A percentile compares a stretch with the other conserved stretches of the same genome.
Evolutionary conservation across 2,888 invertebrate genomes (phyloP).

Genomic region (Heteropelma amictum): DNA sequence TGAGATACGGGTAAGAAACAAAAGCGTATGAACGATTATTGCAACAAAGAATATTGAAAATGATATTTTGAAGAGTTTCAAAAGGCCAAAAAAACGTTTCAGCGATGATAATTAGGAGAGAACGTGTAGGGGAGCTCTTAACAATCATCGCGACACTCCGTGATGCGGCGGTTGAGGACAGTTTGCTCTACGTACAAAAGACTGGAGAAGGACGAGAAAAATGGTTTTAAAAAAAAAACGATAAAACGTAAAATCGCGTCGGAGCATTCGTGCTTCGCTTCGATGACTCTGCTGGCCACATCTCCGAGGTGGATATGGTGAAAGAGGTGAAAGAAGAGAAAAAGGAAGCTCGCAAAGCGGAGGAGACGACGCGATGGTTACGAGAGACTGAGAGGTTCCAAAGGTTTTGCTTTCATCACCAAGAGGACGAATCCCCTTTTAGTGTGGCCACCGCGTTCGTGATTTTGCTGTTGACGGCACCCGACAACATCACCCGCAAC

Average conservation of each 20-base stretch:
- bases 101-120: conserved; percentile 22
- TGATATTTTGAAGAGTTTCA: too few species aligned
- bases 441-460: conserved; percentile 69
- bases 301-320: conserved; percentile 44
- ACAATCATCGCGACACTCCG: background rate
- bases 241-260: conserved; percentile 71
- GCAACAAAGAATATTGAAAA: too few species aligned
- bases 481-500: conserved; percentile 47
- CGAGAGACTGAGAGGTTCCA: conserved; percentile 54
- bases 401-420: conserved; percentile 72
- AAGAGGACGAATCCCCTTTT: conserved; percentile 68
- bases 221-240: conserved; percentile 50
- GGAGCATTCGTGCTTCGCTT: conserved; percentile 71
- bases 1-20: conserved; percentile 54
- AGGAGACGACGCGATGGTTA: conserved; percentile 56
- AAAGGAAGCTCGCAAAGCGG: conserved; percentile 50
- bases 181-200: conserved; percentile 27
- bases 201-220: conserved; percentile 36
- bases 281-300: conserved; percentile 63
- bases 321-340: conserved; percentile 53
- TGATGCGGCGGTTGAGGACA: conserved; percentile 43
- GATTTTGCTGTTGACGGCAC: too few species aligned
- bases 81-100: background rate
- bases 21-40: background rate
- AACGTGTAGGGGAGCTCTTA: background rate